Evolutionary conservation across 2,797 vertebrate species (phyloP), one percentile per base, ranked within the genome.

Genomic region (Anas capensis): DNA sequence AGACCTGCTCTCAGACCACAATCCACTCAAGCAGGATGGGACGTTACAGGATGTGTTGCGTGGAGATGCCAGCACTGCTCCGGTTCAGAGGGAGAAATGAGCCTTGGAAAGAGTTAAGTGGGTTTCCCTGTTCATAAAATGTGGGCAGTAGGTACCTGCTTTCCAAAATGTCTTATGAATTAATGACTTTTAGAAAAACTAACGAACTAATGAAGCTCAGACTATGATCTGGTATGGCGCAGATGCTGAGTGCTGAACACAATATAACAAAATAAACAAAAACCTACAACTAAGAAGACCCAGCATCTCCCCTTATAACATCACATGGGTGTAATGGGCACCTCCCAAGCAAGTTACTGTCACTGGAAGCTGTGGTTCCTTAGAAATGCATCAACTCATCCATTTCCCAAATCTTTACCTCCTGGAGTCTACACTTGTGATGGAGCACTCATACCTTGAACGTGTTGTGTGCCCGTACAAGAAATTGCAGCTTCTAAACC

Each of bases 361-460:
- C 64, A 34, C 34, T 40, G 38, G 27, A 82, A 82, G 27, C 13
- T 31, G 33, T 40, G 10, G 57, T 18, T 64, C 58, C 44, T 65
- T 21, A 46, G 33, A 54, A 58, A 69, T 16, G 17, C n/a, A 14
- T 1, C 1, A 57, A 42, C 18, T 7, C 26, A 36, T 20, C 10
- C 38, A 54, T 24, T 29, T 48, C 57, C 62, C 51, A n/a, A 10
- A 34, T 17, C 3, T 54, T 36, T 17, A 54, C 5, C 57, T 53
- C 42, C 31, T 44, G 24, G 36, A 27, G 44, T 27, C 62, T 34
- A 40, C n/a, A 2, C 14, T 31, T 42, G 21, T 23, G 49, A 51
- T 0, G 11, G 36, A 75, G 33, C 36, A 10, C 6, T 4, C 5
- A 4, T 4, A 34, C 34, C 48, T 21, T 2, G 1, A 69, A n/a